A percentile compares a stretch with the other conserved stretches of the same genome.
phyloP scores from a whole-genome alignment of 2,888 invertebrate species.

The Eudemis profundana region DNA sequence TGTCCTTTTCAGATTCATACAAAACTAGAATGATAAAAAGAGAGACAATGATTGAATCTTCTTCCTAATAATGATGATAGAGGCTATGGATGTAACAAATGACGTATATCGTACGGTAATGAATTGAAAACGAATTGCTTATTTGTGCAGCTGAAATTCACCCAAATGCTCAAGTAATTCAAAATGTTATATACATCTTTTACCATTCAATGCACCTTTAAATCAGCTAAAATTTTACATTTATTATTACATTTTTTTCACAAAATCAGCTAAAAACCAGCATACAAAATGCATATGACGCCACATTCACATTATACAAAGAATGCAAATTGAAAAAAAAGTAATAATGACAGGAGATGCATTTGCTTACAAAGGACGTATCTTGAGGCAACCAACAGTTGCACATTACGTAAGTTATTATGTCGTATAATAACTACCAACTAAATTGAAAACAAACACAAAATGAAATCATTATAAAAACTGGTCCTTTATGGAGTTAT shows the following conservation, averaged over 20 bases:
- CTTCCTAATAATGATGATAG: not conserved
- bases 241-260: too few species aligned
- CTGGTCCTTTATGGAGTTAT: too few species aligned
- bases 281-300: too few species aligned
- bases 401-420: not conserved
- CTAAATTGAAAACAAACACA: too few species aligned
- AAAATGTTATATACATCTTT: not conserved
- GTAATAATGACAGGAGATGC: not conserved
- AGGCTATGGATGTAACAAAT: conserved; percentile 9
- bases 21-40: not conserved
- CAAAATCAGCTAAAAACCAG: too few species aligned
- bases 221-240: too few species aligned
- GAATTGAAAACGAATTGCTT: conserved; percentile 50
- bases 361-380: not conserved
- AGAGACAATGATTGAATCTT: not conserved
- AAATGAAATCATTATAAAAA: too few species aligned
- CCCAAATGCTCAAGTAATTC: not conserved
- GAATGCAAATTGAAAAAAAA: not conserved
- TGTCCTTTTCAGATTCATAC: conserved; percentile 8
- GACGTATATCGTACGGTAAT: conserved; percentile 51
- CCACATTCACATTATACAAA: not conserved
- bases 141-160: conserved; percentile 36
- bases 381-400: not conserved
- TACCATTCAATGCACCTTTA: too few species aligned
- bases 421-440: not conserved